phyloP scores from a whole-genome alignment of 2,888 invertebrate genomes.

The Drosophila algonquin region DNA sequence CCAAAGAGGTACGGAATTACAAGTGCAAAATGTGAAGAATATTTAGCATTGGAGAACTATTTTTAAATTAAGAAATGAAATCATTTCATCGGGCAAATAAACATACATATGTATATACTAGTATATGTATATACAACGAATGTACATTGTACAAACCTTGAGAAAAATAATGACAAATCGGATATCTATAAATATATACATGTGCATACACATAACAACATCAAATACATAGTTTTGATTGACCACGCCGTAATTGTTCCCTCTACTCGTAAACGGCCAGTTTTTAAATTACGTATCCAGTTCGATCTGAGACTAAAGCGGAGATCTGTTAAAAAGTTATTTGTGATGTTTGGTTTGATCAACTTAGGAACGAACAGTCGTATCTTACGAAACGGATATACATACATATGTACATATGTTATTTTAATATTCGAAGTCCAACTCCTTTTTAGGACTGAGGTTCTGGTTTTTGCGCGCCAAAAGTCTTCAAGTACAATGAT shows the following conservation, averaged over 20 bases:
- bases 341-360: background rate
- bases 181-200: slow-evolving; percentile 44
- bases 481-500: background rate
- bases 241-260: slow-evolving; percentile 21
- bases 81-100: slow-evolving; percentile 57
- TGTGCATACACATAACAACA: slow-evolving; percentile 15
- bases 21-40: slow-evolving; percentile 6
- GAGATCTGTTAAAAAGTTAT: background rate
- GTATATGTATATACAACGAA: slow-evolving; percentile 23
- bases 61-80: slow-evolving; percentile 72
- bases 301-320: background rate
- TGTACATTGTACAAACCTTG: slow-evolving; percentile 41
- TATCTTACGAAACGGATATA: too few species aligned
- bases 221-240: slow-evolving; percentile 19
- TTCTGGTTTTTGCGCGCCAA: background rate
- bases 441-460: background rate
- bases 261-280: background rate
- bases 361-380: too few species aligned
- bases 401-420: background rate
- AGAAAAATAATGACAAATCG: slow-evolving; percentile 45
- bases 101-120: slow-evolving; percentile 27
- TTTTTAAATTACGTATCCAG: background rate
- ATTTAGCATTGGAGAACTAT: slow-evolving; percentile 53
- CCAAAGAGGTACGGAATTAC: slow-evolving; percentile 44
- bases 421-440: background rate